Base-by-base conservation (phyloP, 2,113 vertebrate species). In the Glaucomys volans region DNA sequence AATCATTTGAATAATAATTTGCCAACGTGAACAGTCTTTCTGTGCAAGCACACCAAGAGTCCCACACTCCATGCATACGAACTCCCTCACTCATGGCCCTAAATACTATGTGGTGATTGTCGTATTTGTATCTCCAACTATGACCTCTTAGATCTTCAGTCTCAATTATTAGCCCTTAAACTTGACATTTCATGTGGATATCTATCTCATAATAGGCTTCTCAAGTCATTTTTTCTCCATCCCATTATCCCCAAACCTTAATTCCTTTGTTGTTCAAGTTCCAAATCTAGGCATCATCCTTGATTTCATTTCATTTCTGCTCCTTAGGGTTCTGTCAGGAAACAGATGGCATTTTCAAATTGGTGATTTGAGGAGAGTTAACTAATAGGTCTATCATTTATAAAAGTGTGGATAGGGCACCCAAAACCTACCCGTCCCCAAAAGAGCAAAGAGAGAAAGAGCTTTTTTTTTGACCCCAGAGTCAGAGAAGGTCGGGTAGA, bases 1-100 rank as follows among this genome's bases (percentile, higher is more conserved):
- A 67, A 67, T 84, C 52, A 87, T 80, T 94, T 86, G 32, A 90
- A 86, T 47, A 81, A 67, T 81, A 69, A n/a, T 76, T 64, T 82
- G 6, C 32, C 59, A 71, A 87, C 77, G 30, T 24, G n/a, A 76
- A 47, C 66, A 17, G 85, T 17, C 71, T 72, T 94, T 93, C 52
- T 87, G 52, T 91, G 18, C 24, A 44, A 37, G 35, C 79, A 79
- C 72, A 44, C 10, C 11, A 47, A 30, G 74, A 80, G 57, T 50
- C 35, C 72, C 22, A 69, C 4, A 47, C 7, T 75, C 13, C 37
- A 1, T 4, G 20, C 79, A n/a, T 57, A 8, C 8, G 35, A 26
- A n/a, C 2, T 50, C 50, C 32, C 35, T 90, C 10, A 11, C 44
- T 22, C 2, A 28, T 62, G 32, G 52, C 5, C 90, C 59, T 77